These are phyloP conservation scores for Oligia latruncula DNA, from an alignment of 2,888 invertebrate genomes.

Conservation along the genomic window DNA sequence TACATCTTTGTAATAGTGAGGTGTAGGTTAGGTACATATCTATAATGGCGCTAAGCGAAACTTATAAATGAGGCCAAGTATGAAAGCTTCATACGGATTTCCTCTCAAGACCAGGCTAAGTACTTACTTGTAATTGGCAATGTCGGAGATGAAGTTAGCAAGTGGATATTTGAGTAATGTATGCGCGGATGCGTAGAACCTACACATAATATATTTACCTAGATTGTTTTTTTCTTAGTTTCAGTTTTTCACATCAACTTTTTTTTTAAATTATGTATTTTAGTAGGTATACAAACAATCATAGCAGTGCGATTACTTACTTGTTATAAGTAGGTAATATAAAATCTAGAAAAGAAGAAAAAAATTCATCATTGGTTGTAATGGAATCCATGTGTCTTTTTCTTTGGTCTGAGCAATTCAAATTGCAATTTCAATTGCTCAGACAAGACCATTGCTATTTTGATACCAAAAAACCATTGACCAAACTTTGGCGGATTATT, in stretches of 20 bases:
- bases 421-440: neutral
- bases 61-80: slow-evolving; percentile 52
- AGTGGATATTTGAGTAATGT: neutral
- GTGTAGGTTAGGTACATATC: neutral
- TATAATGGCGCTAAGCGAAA: slow-evolving; percentile 34
- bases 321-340: neutral
- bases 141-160: neutral
- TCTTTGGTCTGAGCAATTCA: too few relatives aligned
- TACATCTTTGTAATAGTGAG: slow-evolving; percentile 26
- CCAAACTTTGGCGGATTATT: too few relatives aligned
- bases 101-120: slow-evolving; percentile 31
- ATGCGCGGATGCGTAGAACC: neutral
- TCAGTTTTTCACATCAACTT: too few relatives aligned
- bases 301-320: neutral
- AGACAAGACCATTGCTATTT: neutral
- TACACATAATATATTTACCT: too few relatives aligned
- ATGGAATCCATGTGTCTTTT: neutral
- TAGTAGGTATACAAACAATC: too few relatives aligned
- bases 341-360: neutral
- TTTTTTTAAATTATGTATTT: too few relatives aligned
- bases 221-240: too few relatives aligned
- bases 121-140: slow-evolving; percentile 17
- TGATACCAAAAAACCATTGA: too few relatives aligned
- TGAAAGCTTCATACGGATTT: slow-evolving; percentile 56
- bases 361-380: neutral